These are phyloP conservation scores for Myopa testacea DNA, from an alignment of 2,888 invertebrate genomes.

Conservation along the genomic window DNA sequence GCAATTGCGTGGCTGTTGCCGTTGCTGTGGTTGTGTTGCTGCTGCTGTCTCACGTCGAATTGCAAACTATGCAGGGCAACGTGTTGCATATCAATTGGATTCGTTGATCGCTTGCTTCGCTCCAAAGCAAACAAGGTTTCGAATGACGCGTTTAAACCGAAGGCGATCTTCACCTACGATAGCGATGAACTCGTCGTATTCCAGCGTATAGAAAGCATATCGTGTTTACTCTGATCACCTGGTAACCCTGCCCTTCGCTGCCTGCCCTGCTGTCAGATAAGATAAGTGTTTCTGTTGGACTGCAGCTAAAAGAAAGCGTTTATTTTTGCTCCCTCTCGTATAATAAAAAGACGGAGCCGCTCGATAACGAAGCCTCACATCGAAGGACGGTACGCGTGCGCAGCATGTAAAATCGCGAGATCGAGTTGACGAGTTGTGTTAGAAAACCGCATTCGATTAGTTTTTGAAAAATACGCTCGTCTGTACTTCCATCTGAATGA, in stretches of 20 bases:
- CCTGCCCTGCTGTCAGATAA: not conserved
- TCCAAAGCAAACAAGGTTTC: not conserved
- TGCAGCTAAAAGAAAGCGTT: not conserved
- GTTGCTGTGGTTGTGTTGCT: not conserved
- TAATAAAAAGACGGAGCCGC: conserved; percentile 16
- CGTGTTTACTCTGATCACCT: not conserved
- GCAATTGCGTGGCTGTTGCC: conserved; percentile 15
- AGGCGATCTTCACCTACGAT: too few species aligned
- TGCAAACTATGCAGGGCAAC: not conserved
- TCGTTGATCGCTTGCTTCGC: not conserved
- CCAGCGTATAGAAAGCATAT: too few species aligned
- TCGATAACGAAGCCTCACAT: conserved; percentile 8
- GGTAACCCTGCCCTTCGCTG: not conserved
- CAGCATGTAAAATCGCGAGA: conserved; percentile 28
- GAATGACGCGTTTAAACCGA: too few species aligned
- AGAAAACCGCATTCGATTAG: conserved; percentile 3
- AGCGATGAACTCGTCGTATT: too few species aligned
- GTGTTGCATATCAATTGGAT: conserved; percentile 24
- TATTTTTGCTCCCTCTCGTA: not conserved
- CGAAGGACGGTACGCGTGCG: conserved; percentile 34
- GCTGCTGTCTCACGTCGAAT: conserved; percentile 14
- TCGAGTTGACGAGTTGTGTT: not conserved
- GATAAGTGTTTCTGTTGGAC: not conserved
- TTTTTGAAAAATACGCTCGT: not conserved
- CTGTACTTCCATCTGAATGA: not conserved